Percentiles rank a stretch among this genome's conserved stretches.
Conservation (phyloP, 2,888 invertebrate genomes). For the Thymelicus sylvestris region DNA sequence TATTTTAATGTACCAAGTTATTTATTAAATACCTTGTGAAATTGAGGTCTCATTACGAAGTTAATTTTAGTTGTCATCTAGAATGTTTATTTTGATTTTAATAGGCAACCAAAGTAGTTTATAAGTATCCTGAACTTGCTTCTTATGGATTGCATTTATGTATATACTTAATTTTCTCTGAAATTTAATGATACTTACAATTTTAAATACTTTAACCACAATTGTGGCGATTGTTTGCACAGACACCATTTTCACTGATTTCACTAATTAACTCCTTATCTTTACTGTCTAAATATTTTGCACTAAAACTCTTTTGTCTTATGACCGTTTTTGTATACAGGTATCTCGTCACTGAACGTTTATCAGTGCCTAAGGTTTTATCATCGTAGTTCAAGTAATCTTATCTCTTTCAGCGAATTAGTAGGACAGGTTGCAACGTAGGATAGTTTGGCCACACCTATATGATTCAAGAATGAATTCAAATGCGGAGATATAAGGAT, state of each 20-base stretch:
- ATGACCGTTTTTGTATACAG: constrained; percentile 65
- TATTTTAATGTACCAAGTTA: background rate
- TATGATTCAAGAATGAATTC: constrained; percentile 10
- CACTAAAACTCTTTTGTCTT: constrained; percentile 59
- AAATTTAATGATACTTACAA: constrained; percentile 85
- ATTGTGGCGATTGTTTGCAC: constrained; percentile 92
- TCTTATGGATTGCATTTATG: too few species aligned
- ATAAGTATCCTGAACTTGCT: too few species aligned
- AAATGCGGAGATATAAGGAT: background rate
- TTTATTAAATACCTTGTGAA: too few species aligned
- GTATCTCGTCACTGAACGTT: constrained; percentile 68
- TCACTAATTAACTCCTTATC: constrained; percentile 43
- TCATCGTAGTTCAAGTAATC: constrained; percentile 64
- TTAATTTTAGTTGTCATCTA: too few species aligned
- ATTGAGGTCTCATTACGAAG: too few species aligned
- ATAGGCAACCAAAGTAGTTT: too few species aligned
- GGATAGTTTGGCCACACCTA: constrained; percentile 40
- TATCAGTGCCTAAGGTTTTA: constrained; percentile 67
- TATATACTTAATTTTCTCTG: too few species aligned
- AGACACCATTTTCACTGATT: constrained; percentile 88
- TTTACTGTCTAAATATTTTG: constrained; percentile 45
- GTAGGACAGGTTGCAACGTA: constrained; percentile 70
- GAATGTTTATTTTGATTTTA: too few species aligned
- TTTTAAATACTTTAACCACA: constrained; percentile 91
- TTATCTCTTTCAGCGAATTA: constrained; percentile 78